Base-by-base conservation (phyloP, 2,888 invertebrate genomes). In the Drosophila subquinaria region DNA sequence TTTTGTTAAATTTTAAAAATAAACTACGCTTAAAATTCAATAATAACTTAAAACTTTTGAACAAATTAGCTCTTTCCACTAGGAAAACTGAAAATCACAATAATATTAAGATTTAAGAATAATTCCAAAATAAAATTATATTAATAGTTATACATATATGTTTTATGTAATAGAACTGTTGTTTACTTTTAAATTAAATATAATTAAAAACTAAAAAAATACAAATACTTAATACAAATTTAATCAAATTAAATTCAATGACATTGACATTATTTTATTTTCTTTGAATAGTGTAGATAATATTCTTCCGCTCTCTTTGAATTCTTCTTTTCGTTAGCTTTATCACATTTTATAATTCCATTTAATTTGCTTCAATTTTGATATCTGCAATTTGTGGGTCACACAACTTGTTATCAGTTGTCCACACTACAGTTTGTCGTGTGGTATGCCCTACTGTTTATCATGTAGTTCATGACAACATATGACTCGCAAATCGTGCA, bases 401-500 rank as follows among this genome's bases (percentile, higher is more conserved):
- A 42, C 23, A 35, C 20, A 35, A 45, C 56, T 65, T 74, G 53
- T 77, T 40, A 38, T 42, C 45, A 60, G 42, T 9, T 67, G 36
- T 10, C 60, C 51, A 45, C 17, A 47, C 47, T 65, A 57, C 23
- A 48, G 10, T 45, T 40, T 27, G 11, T 33, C 8, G 15, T 17
- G 35, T 30, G 43, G 35, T 27, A 62, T 48, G 66, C 35, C 48
- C 53, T 40, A 52, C 51, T 59, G 42, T 51, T 51, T 38, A 55
- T 17, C 50, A n/a, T 23, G 30, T 40, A 13, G 33, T 11, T 36
- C 35, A 27, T 23, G 42, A 8, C 13, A 52, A 50, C 78, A 60
- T 30, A 73, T 67, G 59, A 66, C 47, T 62, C 60, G 45, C 36
- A 60, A 67, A 65, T 73, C 51, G 47, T 52, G 13, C 38, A 69